phyloP scores from a whole-genome alignment of 2,113 vertebrate species.

The Brachypodius melanocephalos region DNA sequence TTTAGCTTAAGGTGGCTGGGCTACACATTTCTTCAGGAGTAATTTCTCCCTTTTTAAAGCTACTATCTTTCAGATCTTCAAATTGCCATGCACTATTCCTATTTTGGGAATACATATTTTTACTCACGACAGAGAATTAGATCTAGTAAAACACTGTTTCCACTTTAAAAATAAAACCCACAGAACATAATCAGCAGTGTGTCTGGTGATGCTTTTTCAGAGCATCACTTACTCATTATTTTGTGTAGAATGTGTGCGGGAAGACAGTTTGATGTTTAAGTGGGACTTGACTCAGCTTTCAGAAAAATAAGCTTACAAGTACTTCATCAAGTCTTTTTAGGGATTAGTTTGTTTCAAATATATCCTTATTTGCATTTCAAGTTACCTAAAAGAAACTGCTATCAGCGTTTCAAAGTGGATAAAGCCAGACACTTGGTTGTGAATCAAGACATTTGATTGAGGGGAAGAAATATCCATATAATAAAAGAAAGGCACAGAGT shows the following conservation, averaged over 20 bases:
- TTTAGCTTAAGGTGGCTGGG: background rate
- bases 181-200: background rate
- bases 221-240: conserved; percentile 41
- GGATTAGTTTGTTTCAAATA: conserved; percentile 58
- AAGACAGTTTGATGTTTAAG: conserved; percentile 54
- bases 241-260: background rate
- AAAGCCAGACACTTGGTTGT: conserved; percentile 13
- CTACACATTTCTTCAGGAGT: background rate
- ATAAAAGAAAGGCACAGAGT: background rate
- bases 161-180: background rate
- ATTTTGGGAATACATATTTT: background rate
- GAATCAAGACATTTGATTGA: conserved; percentile 4
- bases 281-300: conserved; percentile 52
- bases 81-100: background rate
- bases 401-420: conserved; percentile 20
- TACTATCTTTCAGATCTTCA: background rate
- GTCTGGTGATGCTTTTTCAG: background rate
- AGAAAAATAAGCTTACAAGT: conserved; percentile 53
- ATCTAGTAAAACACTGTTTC: background rate
- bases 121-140: background rate
- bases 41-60: background rate
- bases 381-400: conserved; percentile 52
- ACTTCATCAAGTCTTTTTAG: conserved; percentile 53
- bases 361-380: conserved; percentile 57
- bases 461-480: background rate